Evolutionary conservation across 2,888 invertebrate genomes (phyloP), one percentile per base, ranked within the genome.

Genomic region (Drosophila austrosaltans): DNA sequence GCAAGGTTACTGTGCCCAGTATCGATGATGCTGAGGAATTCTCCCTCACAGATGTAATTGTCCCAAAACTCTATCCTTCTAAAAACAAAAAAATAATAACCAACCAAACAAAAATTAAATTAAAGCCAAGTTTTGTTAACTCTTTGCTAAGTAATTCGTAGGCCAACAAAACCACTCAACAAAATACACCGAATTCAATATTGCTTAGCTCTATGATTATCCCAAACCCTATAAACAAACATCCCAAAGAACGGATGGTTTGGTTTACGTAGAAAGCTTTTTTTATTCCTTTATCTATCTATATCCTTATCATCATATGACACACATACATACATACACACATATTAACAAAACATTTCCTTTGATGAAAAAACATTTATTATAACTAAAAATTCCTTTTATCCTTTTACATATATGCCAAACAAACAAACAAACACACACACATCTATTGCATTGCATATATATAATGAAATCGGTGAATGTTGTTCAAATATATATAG

Each of bases 1-100:
- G 98, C 94, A 97, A 97, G 94, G 95, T 95, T 89, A 96, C 97
- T 90, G 98, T 98, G 92, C 97, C 98, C 91, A 95, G 95, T 93
- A 96, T 98, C 92, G 97, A 98, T 93, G 98, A 98, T 94, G 95
- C 94, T 90, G 98, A 97, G 94, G 98, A 98, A 94, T 95, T 96
- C 94, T 81, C 76, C 79, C 93, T 96, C 92, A 97, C 97, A 90
- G 96, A 96, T 94, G 96, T 96, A 96, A 96, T 91, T 91, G 76
- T 66, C 73, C 81, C 61, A 58, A 77, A 77, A 69, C 69, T 63
- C 70, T 66, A 72, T 69, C 62, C 44, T 75, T 60, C 64, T 48
- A 16, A 16, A 16, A 16, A 16, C 16, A 16, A 16, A 16, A 16
- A 16, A 16, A 16, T 16, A 16, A 16, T 53, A 59, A 25, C 22